phyloP scores from a whole-genome alignment of 92 coral and sea anemone species.

The Virgularia gustaviana region DNA sequence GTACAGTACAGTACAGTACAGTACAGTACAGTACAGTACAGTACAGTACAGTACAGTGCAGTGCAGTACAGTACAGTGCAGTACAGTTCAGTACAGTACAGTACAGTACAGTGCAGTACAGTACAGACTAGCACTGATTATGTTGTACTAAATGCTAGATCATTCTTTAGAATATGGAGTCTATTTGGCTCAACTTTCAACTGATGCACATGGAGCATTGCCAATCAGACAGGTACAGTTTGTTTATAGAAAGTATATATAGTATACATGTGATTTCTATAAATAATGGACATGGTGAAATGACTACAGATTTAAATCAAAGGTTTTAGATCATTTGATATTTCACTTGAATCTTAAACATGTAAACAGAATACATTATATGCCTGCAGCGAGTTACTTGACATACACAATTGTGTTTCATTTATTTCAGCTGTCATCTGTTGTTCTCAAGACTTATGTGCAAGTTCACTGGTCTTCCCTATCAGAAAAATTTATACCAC shows the following conservation, averaged over 20 bases:
- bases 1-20: too few species aligned
- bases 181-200: constrained; percentile 85
- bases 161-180: constrained; percentile 79
- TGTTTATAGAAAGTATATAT: neutral
- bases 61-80: too few species aligned
- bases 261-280: neutral
- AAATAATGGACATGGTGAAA: neutral
- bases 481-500: constrained; percentile 85
- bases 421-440: constrained; percentile 75
- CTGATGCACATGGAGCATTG: constrained; percentile 69
- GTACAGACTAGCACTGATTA: neutral
- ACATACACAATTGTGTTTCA: neutral
- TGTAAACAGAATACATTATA: too few species aligned
- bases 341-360: too few species aligned
- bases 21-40: too few species aligned
- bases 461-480: constrained; percentile 85
- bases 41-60: too few species aligned
- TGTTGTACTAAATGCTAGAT: neutral
- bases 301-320: neutral
- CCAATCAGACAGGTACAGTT: constrained; percentile 95
- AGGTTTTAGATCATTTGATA: neutral
- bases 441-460: constrained; percentile 84
- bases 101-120: constrained; percentile 26
- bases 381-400: too few species aligned
- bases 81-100: too few species aligned